Evolutionary conservation across 2,113 vertebrate genomes (phyloP), one percentile per base, ranked within the genome.

Genomic region (Malaclemys terrapin): DNA sequence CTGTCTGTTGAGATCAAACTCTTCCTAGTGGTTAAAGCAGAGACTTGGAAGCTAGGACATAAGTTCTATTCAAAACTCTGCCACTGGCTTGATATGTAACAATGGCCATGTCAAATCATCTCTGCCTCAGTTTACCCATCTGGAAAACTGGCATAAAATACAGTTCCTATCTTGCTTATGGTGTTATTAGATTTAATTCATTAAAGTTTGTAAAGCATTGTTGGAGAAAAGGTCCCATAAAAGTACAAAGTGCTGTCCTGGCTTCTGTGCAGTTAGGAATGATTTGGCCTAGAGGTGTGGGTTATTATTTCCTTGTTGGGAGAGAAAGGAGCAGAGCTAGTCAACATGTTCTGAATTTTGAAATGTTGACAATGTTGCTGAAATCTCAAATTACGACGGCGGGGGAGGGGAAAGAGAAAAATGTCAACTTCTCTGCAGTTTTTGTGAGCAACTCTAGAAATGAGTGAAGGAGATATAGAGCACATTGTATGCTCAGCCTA

Each of bases 11-110:
- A 90, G 14, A 90, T 57, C 5, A 65, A 8, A 54, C 93, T 93
- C 49, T 59, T 83, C 27, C 11, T 3, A 0, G 0, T 69, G 54
- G 10, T 3, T 52, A 53, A 91, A 49, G 59, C 91, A 56, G 29
- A 86, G 54, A 5, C 13, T 57, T 90, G 65, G n/a, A 56, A 93
- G 14, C 76, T 1, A 19, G 91, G 29, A n/a, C 10, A n/a, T 50
- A 27, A 76, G 8, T 3, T 88, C 65, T 50, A 50, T 50, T 50
- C 50, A 50, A 50, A 50, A 50, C 50, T 50, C 50, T 50, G 50
- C n/a, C 6, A 57, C 5, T 42, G 29, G 45, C 17, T 78, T 86
- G 35, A 3, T 49, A 79, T 87, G 69, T n/a, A 62, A 14, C 5
- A 84, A 24, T 82, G 82, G 42, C 80, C 56, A 47, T 59, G 20